Conservation (phyloP, 1,140 invertebrate genomes). For the Sarcophaga peregrina region DNA sequence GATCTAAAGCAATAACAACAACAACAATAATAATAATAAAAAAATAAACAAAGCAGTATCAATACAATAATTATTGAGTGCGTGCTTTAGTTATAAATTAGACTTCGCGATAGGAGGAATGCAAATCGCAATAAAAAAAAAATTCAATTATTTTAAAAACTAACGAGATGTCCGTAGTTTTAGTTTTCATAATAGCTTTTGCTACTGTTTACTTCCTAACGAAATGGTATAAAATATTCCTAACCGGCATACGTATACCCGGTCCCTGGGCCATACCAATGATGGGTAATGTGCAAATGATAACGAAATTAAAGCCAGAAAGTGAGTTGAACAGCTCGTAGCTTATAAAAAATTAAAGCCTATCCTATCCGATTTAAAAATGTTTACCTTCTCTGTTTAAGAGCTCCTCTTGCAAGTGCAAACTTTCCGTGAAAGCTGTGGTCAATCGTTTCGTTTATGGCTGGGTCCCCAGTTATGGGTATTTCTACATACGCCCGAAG, state of each 20-base stretch:
- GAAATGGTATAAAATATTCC: conserved; percentile 33
- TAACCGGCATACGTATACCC: conserved; percentile 44
- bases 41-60: neutral
- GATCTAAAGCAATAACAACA: neutral
- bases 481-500: conserved; percentile 58
- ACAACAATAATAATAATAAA: neutral
- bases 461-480: conserved; percentile 60
- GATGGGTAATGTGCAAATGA: conserved; percentile 61
- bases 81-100: neutral
- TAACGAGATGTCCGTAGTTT: conserved; percentile 42
- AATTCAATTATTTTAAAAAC: conserved; percentile 17
- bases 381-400: conserved; percentile 35
- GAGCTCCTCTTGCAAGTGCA: conserved; percentile 57
- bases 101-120: neutral
- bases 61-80: neutral
- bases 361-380: neutral
- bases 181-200: conserved; percentile 37
- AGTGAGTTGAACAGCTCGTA: no score
- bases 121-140: neutral
- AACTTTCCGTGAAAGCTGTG: conserved; percentile 52
- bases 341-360: neutral
- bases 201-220: conserved; percentile 19
- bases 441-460: conserved; percentile 58
- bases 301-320: conserved; percentile 59
- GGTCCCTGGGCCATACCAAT: conserved; percentile 60